Evolutionary conservation across 35 echinoderm and acorn worm species (phyloP).

Genomic region (Amphiura filiformis): DNA sequence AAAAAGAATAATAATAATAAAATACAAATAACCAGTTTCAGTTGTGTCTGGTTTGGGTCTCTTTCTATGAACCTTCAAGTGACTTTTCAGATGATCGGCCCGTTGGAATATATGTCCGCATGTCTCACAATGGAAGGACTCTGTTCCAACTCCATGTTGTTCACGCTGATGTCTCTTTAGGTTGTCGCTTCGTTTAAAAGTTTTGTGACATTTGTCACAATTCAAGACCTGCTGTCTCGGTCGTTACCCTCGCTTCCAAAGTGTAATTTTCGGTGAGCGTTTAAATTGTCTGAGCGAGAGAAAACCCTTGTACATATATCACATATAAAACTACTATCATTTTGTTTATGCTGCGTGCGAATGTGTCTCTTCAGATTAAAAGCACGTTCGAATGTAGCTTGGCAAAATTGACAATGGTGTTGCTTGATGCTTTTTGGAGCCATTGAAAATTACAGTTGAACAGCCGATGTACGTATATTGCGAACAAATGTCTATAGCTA

Average conservation of each 20-base stretch:
- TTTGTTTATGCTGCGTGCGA: not conserved
- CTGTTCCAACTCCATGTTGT: not conserved
- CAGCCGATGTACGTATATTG: not conserved
- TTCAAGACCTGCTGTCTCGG: not conserved
- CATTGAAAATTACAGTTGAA: not conserved
- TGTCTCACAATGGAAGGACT: not conserved
- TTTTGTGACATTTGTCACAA: conserved; percentile 2
- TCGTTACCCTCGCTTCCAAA: not conserved
- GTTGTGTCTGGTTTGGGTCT: not conserved
- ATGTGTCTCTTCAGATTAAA: not conserved
- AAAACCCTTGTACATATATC: not conserved
- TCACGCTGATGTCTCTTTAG: not conserved
- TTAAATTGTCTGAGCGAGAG: not conserved
- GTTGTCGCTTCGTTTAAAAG: not conserved
- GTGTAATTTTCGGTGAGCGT: not conserved
- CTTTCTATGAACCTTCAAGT: not conserved
- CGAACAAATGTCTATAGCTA: not conserved
- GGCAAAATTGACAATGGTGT: not conserved
- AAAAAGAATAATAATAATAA: no score
- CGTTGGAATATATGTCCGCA: not conserved
- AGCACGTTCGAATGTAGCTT: not conserved
- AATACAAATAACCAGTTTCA: no score
- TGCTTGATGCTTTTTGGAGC: not conserved
- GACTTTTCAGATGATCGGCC: not conserved
- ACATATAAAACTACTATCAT: not conserved